A percentile compares a stretch with the other conserved stretches of the same genome.
phyloP scores from a whole-genome alignment of 2,888 invertebrate genomes.

The Epirrhoe alternata region DNA sequence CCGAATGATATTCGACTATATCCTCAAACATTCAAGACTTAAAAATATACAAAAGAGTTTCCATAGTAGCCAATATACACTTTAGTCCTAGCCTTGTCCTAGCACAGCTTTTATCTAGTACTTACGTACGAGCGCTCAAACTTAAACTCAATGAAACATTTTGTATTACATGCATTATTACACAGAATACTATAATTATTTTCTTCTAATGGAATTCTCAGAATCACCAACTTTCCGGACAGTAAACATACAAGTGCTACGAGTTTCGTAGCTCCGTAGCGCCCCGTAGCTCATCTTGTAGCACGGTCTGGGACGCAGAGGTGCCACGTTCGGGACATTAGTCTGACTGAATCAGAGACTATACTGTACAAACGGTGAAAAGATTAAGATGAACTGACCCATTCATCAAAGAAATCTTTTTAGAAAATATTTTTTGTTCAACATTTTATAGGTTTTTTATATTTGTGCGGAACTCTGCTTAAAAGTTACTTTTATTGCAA shows the following conservation, averaged over 20 bases:
- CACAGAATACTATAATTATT: neutral
- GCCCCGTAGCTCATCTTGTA: conserved; percentile 15
- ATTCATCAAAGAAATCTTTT: neutral
- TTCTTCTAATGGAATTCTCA: neutral
- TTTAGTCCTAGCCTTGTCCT: too few relatives aligned
- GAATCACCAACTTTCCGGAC: neutral
- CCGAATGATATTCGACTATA: too few relatives aligned
- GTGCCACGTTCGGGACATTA: neutral
- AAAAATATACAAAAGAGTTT: too few relatives aligned
- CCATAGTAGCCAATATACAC: too few relatives aligned
- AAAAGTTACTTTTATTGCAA: too few relatives aligned
- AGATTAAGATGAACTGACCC: conserved; percentile 2
- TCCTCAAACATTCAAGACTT: too few relatives aligned
- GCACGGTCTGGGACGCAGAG: conserved; percentile 7
- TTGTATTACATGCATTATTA: neutral
- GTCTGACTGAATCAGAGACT: neutral
- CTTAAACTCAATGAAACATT: neutral
- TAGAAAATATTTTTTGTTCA: neutral
- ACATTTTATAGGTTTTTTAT: too few relatives aligned
- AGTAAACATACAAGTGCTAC: conserved; percentile 18
- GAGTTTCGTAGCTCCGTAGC: conserved; percentile 22
- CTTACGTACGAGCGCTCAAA: neutral
- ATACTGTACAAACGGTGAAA: neutral
- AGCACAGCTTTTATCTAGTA: too few relatives aligned
- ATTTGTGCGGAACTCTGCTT: too few relatives aligned